Evolutionary conservation across 1,140 invertebrate species (phyloP), one percentile per base, ranked within the genome.

Genomic region (Temnothorax nylanderi): DNA sequence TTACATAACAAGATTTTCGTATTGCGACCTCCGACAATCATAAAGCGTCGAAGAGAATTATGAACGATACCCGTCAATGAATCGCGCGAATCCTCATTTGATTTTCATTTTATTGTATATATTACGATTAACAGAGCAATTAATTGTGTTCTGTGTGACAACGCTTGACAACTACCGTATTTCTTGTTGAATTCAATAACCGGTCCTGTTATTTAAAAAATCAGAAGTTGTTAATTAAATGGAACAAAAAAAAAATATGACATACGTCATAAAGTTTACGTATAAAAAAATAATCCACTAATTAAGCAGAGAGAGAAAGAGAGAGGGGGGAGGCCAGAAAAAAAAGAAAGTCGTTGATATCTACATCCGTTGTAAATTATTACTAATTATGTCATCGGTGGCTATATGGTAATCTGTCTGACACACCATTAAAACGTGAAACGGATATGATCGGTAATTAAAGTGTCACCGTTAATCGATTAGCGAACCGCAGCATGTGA

Each of bases 401-500:
- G 6, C 26, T 26, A 51, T 44, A 69, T 58, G 8, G 0, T 69
- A 44, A 71, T 81, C 41, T 54, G 10, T 69, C 26, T 44, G 10
- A 3, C 10, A 16, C 7, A 41, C 47, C 26, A 13, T 8, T 69
- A 10, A 4, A 41, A 8, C 11, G 49, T 64, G 7, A 81, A 69
- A 81, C 51, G 8, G 0, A 80, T 7, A 34, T 51, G 6, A 51
- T 5, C 32, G 11, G 7, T 71, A 71, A 71, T 81, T 69, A 71
- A 69, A 69, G 37, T 18, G 16, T 81, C 64, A 71, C 18, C 56
- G 37, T 81, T 41, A 65, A 80, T 80, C 49, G 26, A 81, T 81
- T 81, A 81, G 21, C 5, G 10, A 37, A 71, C n/a, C 13, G 34
- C 34, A 37, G 34, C 7, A 26, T 41, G n/a, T 41, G 32, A 81